Conservation (phyloP, 2,888 invertebrate genomes). For the Nymphalis urticae region DNA sequence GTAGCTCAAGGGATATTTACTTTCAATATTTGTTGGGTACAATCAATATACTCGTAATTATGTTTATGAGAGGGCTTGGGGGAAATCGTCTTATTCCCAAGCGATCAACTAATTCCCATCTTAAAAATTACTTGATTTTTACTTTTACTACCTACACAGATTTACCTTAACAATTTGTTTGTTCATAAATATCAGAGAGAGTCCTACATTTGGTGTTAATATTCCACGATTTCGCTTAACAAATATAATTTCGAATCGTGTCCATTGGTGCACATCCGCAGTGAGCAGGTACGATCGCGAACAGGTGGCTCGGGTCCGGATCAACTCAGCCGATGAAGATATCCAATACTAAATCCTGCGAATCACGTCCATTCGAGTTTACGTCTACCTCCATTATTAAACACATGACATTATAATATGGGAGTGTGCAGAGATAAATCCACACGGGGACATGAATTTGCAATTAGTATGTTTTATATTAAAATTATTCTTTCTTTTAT, state of each 20-base stretch:
- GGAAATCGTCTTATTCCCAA: background rate
- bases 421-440: background rate
- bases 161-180: too few species aligned
- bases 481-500: too few species aligned
- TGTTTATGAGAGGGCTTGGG: background rate
- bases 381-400: background rate
- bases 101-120: too few species aligned
- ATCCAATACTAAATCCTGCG: background rate
- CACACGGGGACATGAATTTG: too few species aligned
- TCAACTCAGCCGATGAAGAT: background rate
- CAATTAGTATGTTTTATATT: too few species aligned
- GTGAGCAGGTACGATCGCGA: background rate
- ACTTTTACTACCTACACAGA: too few species aligned
- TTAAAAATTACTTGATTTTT: too few species aligned
- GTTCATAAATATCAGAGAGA: too few species aligned
- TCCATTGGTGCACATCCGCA: background rate
- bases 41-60: background rate
- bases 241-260: background rate
- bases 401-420: background rate
- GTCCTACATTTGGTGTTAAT: too few species aligned
- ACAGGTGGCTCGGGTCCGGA: background rate
- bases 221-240: too few species aligned
- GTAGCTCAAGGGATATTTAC: too few species aligned
- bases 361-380: background rate
- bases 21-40: too few species aligned